Evolutionary conservation across 2,113 vertebrate species (phyloP).

Genomic region (Colossoma macropomum): DNA sequence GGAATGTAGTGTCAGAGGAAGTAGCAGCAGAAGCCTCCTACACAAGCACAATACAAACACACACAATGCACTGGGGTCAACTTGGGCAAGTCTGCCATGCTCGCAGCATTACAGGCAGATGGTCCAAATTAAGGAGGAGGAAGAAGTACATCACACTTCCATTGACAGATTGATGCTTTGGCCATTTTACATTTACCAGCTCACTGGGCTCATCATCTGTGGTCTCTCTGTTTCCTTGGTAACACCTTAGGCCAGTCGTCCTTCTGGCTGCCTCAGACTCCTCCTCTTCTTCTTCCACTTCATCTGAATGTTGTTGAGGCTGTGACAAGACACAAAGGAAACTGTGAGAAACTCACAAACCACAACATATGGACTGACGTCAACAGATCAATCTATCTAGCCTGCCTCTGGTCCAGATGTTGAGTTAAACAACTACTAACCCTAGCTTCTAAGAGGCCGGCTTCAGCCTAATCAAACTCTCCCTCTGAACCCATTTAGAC

Average conservation of each 20-base stretch:
- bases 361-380: not conserved
- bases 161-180: not conserved
- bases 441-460: conserved; percentile 23
- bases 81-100: not conserved
- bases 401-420: not conserved
- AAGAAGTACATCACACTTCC: not conserved
- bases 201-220: conserved; percentile 53
- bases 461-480: conserved; percentile 29
- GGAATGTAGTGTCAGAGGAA: conserved; percentile 49
- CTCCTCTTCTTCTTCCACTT: conserved; percentile 54
- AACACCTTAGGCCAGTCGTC: conserved; percentile 61
- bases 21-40: conserved; percentile 60
- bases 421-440: conserved; percentile 16
- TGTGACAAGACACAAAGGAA: conserved; percentile 10
- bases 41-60: conserved; percentile 17
- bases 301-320: conserved; percentile 45
- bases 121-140: conserved; percentile 9
- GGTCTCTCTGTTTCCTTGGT: conserved; percentile 45
- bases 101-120: conserved; percentile 11
- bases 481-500: conserved; percentile 55
- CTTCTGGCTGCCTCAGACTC: conserved; percentile 64
- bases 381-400: not conserved
- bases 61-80: not conserved
- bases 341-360: not conserved
- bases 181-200: conserved; percentile 57